Evolutionary conservation across 2,113 vertebrate species (phyloP), one percentile per base, ranked within the genome.

Genomic region (Pelusios castaneus): DNA sequence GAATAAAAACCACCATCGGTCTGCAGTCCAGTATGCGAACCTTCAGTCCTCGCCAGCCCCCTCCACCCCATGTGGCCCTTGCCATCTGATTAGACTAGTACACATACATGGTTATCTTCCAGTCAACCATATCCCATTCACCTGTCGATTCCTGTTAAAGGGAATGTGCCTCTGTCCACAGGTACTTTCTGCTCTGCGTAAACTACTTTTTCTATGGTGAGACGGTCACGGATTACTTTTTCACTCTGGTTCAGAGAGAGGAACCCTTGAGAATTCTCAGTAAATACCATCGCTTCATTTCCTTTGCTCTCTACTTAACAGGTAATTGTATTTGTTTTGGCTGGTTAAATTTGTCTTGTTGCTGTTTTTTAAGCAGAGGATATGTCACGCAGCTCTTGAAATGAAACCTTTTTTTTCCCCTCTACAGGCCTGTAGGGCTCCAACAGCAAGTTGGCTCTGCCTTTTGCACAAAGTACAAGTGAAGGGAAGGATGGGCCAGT

Each of bases 141-240:
- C 34, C 31, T 52, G 45, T 55, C n/a, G 45, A 49, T 31, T 89
- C 58, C 47, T 92, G 4, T 43, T 79, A 52, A 82, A 0, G 1
- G 34, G 10, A 54, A 34, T 56, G 34, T 73, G 6, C 38, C 2
- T 95, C n/a, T 60, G 24, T 89, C 45, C 82, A 13, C 97, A 99
- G 99, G 99, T 99, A 99, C 95, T 99, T 99, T 95, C 98, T 99
- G 93, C 97, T 99, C 89, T 99, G 99, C 41, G 99, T 99, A 8
- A 99, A 99, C 96, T 99, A 99, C 97, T 99, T 99, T 96, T 99
- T 99, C 98, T 99, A 99, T 2, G 99, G 99, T 0, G 99, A 99
- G 97, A 99, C 99, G 0, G 99, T 99, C 91, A 99, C 99, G 0
- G 99, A 99, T 97, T 99, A 99, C 97, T 99, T 99, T 98, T 99